Evolutionary conservation across 2,113 vertebrate species (phyloP).

Genomic region (Aptenodytes forsteri): DNA sequence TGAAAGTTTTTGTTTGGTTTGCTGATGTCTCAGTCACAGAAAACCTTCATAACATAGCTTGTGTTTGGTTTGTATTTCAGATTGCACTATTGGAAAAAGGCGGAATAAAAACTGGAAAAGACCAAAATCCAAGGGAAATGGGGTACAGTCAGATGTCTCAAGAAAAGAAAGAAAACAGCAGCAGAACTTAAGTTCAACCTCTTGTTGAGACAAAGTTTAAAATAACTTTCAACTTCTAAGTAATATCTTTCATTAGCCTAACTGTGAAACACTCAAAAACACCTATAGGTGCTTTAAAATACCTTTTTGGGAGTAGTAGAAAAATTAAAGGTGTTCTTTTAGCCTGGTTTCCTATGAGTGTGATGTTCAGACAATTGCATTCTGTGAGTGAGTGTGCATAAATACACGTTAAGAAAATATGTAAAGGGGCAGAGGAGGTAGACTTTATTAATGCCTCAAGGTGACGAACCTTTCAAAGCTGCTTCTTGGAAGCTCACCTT

Average conservation of each 20-base stretch:
- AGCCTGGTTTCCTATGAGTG: background rate
- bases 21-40: background rate
- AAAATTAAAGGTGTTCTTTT: background rate
- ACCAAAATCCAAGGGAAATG: background rate
- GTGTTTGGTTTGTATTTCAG: background rate
- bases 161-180: background rate
- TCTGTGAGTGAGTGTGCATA: background rate
- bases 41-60: background rate
- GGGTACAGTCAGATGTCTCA: background rate
- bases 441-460: background rate
- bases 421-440: background rate
- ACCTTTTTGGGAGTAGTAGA: background rate
- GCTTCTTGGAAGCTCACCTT: background rate
- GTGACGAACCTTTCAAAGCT: background rate
- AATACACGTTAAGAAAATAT: background rate
- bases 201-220: background rate
- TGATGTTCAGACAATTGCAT: background rate
- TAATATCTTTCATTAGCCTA: background rate
- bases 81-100: background rate
- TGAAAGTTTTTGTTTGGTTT: background rate
- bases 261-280: background rate
- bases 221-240: background rate
- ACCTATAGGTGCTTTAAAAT: background rate
- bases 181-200: background rate
- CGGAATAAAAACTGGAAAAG: accelerated